phyloP scores from a whole-genome alignment of 92 coral and sea anemone species.

The Scolanthus callimorphus region DNA sequence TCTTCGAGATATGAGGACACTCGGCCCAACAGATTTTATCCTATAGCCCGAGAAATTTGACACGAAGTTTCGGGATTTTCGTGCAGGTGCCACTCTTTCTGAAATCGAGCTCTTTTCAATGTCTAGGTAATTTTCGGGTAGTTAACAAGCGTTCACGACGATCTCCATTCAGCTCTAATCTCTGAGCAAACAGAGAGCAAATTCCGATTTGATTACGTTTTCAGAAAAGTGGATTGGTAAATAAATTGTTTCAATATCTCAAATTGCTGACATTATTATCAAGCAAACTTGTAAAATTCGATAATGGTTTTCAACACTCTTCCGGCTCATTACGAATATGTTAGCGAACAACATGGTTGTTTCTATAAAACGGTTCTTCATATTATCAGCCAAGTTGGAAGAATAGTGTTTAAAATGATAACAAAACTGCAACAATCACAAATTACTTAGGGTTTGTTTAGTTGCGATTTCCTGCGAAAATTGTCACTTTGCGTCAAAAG shows the following conservation, averaged over 20 bases:
- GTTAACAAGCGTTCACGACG: neutral
- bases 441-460: neutral
- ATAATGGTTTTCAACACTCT: neutral
- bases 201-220: neutral
- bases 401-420: neutral
- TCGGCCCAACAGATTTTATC: no score
- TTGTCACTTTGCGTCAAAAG: no score
- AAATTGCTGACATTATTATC: neutral
- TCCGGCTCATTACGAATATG: conserved; percentile 3
- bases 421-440: neutral
- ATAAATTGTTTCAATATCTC: neutral
- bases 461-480: no score
- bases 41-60: no score
- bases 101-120: neutral
- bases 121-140: neutral
- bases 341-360: neutral
- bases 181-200: neutral
- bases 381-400: neutral
- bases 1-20: no score
- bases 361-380: neutral
- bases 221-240: neutral
- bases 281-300: neutral
- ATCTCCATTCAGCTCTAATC: neutral
- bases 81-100: no score
- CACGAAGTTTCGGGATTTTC: no score